Base-by-base conservation (phyloP, 2,888 invertebrate genomes). In the Euzetes globulus region DNA sequence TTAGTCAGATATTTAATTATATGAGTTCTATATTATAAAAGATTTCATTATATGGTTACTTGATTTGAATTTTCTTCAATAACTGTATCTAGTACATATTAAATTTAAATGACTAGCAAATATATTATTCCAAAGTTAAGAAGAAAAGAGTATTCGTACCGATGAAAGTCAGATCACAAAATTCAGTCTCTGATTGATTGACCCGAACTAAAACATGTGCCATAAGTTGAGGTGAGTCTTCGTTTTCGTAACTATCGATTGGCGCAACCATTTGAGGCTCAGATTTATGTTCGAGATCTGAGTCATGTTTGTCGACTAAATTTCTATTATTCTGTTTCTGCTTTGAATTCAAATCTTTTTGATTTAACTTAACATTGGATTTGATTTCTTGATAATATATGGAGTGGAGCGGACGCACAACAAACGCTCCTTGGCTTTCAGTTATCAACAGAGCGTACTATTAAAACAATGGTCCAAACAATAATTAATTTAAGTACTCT, bases 141-240 rank as follows among this genome's bases (percentile, higher is more conserved):
- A 13, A 41, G 41, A 1, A 41, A 11, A 3, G 2, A 6, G 11
- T 60, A 17, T 60, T 58, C 58, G 25, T 58, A 74, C 74, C 70
- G 22, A 74, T 74, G 19, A 74, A 74, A n/a, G 74, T 41, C 29
- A 71, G 37, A 71, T 74, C 74, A 74, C 74, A 74, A 19, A 63
- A 74, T 15, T 74, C 71, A 15, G 60, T 60, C 58, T 74, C 55
- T 5, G 52, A 52, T 70, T 70, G 70, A 70, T 70, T 41, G 25
- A 70, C 47, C 33, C 72, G 52, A 55, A 50, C 27, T 15, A 52
- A 55, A 29, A 72, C 50, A 25, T 52, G 52, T 41, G 65, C 19
- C 41, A 41, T 41, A 5, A 65, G 19, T 19, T 65, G 37, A 19
- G 9, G 4, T 3, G 6, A 33, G n/a, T 65, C 17, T 63, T n/a